Percentiles rank a stretch among this genome's conserved stretches.
Conservation (phyloP, 2,113 vertebrate species). For the Mionectes macconnelli region DNA sequence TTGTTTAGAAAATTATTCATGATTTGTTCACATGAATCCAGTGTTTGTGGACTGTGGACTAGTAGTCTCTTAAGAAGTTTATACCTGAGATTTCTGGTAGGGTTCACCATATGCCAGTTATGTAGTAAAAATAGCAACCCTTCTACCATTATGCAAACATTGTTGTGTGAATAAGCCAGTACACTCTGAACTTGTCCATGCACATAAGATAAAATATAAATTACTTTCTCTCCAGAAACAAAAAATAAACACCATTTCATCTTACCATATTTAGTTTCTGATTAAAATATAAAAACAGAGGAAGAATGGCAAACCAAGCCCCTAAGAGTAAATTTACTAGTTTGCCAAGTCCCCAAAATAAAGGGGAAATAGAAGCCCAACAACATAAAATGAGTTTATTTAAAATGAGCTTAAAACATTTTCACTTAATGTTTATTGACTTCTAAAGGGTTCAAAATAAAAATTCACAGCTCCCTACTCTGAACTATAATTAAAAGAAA, state of each 20-base stretch:
- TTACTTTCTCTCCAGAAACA: background rate
- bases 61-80: background rate
- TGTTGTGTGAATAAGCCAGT: background rate
- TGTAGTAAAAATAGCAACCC: background rate
- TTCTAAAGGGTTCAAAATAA: background rate
- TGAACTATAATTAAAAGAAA: background rate
- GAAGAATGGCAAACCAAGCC: background rate
- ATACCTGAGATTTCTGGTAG: background rate
- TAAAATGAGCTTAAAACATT: background rate
- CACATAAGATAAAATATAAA: background rate
- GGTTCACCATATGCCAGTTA: background rate
- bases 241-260: background rate
- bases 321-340: background rate
- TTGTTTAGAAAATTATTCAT: background rate
- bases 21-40: background rate
- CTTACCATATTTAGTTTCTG: background rate
- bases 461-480: background rate
- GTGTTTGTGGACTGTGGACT: background rate
- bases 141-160: background rate
- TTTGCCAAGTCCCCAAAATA: background rate
- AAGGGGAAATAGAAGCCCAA: rapidly evolving
- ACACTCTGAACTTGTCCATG: background rate
- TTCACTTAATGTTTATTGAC: background rate
- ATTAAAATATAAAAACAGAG: background rate
- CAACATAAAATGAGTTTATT: background rate